Conservation (phyloP, 1,140 invertebrate species). For the Tribolium castaneum region DNA sequence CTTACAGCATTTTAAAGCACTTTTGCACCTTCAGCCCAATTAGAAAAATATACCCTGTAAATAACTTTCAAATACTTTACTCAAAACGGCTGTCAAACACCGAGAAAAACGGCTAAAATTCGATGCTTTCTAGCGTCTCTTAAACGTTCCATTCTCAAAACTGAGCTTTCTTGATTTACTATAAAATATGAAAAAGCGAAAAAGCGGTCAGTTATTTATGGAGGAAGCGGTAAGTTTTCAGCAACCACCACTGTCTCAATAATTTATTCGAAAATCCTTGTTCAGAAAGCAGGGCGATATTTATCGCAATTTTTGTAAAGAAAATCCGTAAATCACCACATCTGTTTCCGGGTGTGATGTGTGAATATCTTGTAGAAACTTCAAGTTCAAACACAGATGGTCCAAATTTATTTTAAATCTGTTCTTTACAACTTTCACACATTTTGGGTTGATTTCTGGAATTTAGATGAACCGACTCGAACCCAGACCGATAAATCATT, state of each 20-base stretch:
- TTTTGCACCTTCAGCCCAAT: no score
- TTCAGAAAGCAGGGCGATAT: background rate
- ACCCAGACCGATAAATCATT: background rate
- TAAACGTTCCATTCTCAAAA: no score
- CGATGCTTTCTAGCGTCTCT: no score
- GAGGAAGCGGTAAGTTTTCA: background rate
- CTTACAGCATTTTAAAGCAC: no score
- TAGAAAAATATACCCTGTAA: no score
- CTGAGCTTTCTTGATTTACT: no score
- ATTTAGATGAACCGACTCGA: background rate
- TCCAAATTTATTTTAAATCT: background rate
- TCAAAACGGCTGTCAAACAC: no score
- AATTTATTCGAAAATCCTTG: background rate
- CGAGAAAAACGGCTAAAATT: no score
- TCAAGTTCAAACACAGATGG: background rate
- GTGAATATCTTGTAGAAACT: background rate
- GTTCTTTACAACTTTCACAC: background rate
- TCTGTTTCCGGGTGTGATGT: background rate
- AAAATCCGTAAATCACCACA: background rate
- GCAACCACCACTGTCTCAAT: background rate
- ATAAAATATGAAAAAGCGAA: background rate
- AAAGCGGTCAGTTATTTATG: background rate
- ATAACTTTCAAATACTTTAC: no score
- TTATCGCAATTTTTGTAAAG: background rate
- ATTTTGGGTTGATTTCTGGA: background rate